Percentiles rank a stretch among this genome's conserved stretches.
Conservation (phyloP, 1,140 invertebrate species). For the Drosophila ohnishii region DNA sequence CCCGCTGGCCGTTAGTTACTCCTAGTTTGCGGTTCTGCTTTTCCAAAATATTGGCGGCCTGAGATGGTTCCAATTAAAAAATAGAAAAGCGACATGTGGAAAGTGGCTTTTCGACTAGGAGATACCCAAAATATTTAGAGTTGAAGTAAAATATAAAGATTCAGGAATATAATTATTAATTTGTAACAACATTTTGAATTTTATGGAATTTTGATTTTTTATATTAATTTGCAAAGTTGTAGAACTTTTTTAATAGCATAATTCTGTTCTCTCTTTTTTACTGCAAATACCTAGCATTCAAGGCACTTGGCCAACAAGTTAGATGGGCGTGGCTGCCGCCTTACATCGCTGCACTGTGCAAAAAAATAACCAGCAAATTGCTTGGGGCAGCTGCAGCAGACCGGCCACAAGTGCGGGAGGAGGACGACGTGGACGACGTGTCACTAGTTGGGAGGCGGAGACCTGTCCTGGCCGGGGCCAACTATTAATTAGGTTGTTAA, state of each 20-base stretch:
- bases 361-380: slow-evolving; percentile 22
- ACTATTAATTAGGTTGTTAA: slow-evolving; percentile 81
- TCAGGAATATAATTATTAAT: background rate
- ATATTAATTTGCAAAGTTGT: no score
- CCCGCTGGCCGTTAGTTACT: slow-evolving; percentile 66
- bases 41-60: slow-evolving; percentile 44
- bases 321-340: slow-evolving; percentile 14
- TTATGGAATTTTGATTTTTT: no score
- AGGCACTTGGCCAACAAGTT: slow-evolving; percentile 21
- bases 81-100: slow-evolving; percentile 25
- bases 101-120: background rate
- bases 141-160: background rate
- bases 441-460: slow-evolving; percentile 17
- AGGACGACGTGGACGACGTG: slow-evolving; percentile 20
- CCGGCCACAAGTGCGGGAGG: slow-evolving; percentile 17
- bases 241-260: no score
- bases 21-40: slow-evolving; percentile 70
- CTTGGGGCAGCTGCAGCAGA: slow-evolving; percentile 45
- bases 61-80: slow-evolving; percentile 62
- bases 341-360: slow-evolving; percentile 15
- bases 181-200: no score
- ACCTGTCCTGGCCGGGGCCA: slow-evolving; percentile 50
- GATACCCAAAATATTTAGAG: slow-evolving; percentile 6
- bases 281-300: slow-evolving; percentile 15
- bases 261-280: background rate